A percentile compares a stretch with the other conserved stretches of the same genome.
Evolutionary conservation across 2,797 vertebrate genomes (phyloP).

Genomic region (Sebastes minor): DNA sequence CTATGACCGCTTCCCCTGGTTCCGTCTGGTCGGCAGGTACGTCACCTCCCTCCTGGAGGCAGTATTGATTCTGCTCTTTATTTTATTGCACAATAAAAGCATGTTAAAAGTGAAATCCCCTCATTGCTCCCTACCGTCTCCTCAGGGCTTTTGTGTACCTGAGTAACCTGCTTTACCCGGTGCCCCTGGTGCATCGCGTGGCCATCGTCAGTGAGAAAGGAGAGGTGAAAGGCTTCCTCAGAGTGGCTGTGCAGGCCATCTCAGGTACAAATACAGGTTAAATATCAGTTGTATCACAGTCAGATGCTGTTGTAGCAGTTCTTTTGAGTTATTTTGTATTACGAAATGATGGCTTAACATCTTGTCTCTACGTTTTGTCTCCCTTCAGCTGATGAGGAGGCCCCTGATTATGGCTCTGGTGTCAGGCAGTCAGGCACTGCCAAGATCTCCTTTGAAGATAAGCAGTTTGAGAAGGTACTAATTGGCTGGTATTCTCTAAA

Average conservation of each 20-base stretch:
- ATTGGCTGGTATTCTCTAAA: background rate
- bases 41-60: slow-evolving; percentile 24
- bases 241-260: slow-evolving; percentile 96
- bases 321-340: background rate
- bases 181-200: slow-evolving; percentile 95
- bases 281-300: background rate
- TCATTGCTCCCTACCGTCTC: background rate
- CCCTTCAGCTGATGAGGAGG: slow-evolving; percentile 92
- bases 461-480: slow-evolving; percentile 95
- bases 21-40: slow-evolving; percentile 97
- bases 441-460: slow-evolving; percentile 96
- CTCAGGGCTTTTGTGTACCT: slow-evolving; percentile 97
- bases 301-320: background rate
- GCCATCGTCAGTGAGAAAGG: slow-evolving; percentile 98
- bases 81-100: background rate
- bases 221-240: slow-evolving; percentile 96
- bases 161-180: slow-evolving; percentile 96
- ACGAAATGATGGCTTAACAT: background rate
- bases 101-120: background rate
- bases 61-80: background rate
- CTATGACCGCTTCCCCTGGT: slow-evolving; percentile 99
- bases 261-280: slow-evolving; percentile 84
- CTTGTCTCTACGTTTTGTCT: slow-evolving; percentile 9
- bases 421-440: slow-evolving; percentile 96
- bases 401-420: slow-evolving; percentile 95